Conservation (phyloP, 2,113 vertebrate genomes). For the Perca schrenkii region DNA sequence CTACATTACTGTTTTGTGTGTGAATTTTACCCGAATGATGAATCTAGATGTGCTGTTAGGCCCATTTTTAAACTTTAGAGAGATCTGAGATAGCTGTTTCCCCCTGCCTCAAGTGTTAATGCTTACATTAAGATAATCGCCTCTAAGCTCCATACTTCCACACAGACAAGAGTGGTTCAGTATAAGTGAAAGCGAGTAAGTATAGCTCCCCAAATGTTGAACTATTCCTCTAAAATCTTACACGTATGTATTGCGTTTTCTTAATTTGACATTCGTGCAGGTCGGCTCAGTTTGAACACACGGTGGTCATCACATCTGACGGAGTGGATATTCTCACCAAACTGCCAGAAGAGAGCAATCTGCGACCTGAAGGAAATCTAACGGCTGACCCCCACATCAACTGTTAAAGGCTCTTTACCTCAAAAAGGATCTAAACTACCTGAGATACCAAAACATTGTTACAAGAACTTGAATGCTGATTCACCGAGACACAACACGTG, state of each 20-base stretch:
- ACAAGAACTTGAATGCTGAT: not conserved
- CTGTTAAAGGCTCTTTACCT: not conserved
- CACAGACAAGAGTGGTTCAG: no score
- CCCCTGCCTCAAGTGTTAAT: no score
- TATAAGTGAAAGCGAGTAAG: not conserved
- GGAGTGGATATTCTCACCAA: conserved; percentile 92
- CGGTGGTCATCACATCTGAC: conserved; percentile 89
- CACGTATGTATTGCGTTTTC: not conserved
- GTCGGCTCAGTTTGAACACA: conserved; percentile 98
- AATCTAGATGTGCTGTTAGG: not conserved
- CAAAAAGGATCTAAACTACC: not conserved
- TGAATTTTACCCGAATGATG: not conserved
- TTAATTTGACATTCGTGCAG: conserved; percentile 76
- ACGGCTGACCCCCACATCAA: not conserved
- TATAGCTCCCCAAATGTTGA: not conserved
- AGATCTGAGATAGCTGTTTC: no score
- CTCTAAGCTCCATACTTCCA: no score
- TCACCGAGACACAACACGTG: not conserved
- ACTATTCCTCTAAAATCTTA: not conserved
- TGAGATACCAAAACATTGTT: conserved; percentile 2
- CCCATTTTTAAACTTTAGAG: not conserved
- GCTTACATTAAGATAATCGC: no score
- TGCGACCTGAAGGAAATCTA: conserved; percentile 25
- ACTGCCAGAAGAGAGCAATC: conserved; percentile 84
- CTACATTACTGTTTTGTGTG: not conserved